These are phyloP conservation scores for Elegia similella DNA, from an alignment of 2,888 invertebrate genomes.

Conservation along the genomic window DNA sequence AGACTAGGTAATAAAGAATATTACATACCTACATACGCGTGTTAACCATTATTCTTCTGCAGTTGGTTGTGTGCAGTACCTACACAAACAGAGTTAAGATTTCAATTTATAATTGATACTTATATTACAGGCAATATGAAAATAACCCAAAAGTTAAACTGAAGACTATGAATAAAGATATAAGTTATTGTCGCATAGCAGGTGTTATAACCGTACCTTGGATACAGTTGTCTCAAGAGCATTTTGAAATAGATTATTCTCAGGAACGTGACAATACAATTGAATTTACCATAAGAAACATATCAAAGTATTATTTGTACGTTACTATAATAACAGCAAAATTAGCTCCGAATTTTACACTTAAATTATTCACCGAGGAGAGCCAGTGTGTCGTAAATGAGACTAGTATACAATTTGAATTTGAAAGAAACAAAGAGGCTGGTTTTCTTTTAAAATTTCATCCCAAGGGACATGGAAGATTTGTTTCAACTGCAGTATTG, in stretches of 20 bases:
- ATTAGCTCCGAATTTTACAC: conserved; percentile 55
- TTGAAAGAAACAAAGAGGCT: conserved; percentile 42
- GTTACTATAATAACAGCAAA: conserved; percentile 58
- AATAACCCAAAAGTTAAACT: conserved; percentile 61
- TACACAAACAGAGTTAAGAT: too few species aligned
- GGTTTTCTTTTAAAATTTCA: conserved; percentile 55
- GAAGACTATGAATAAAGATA: conserved; percentile 58
- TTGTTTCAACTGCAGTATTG: conserved; percentile 56
- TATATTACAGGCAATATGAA: conserved; percentile 56
- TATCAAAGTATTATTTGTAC: conserved; percentile 61
- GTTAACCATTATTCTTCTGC: too few species aligned
- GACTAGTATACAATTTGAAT: conserved; percentile 57
- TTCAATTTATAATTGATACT: background rate
- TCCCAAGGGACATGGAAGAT: conserved; percentile 61
- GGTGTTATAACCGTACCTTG: conserved; percentile 71
- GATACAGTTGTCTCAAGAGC: conserved; percentile 60
- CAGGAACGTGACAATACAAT: conserved; percentile 42
- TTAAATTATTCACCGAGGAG: conserved; percentile 47
- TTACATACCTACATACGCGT: too few species aligned
- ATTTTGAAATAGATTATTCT: conserved; percentile 60
- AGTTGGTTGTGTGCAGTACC: too few species aligned
- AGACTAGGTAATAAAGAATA: too few species aligned
- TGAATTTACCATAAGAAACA: conserved; percentile 63
- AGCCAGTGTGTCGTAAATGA: conserved; percentile 46
- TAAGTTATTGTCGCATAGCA: conserved; percentile 57